A percentile compares a stretch with the other conserved stretches of the same genome.
These are phyloP conservation scores for Pitangus sulphuratus DNA, from an alignment of 2,797 vertebrate species.

Conservation along the genomic window DNA sequence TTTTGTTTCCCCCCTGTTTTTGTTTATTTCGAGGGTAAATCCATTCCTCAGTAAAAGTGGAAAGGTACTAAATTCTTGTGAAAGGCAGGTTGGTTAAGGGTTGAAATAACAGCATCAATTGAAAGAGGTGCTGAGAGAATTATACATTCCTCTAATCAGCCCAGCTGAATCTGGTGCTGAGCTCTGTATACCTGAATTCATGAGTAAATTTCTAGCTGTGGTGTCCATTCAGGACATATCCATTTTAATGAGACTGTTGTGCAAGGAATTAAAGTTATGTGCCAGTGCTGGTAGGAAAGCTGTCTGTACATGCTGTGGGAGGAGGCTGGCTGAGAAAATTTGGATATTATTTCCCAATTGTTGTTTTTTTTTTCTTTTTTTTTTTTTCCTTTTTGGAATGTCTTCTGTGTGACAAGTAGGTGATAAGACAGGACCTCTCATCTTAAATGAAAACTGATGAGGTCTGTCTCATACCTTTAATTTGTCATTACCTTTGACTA, in stretches of 20 bases:
- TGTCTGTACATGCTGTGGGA: not conserved
- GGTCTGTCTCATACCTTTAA: not conserved
- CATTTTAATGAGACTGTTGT: not conserved
- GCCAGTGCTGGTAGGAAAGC: not conserved
- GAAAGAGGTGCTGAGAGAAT: not conserved
- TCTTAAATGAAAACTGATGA: not conserved
- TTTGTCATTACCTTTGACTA: not conserved
- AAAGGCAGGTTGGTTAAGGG: not conserved
- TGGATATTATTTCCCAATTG: not conserved
- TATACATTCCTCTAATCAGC: not conserved
- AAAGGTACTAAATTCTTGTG: not conserved
- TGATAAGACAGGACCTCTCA: not conserved
- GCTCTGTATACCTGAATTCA: not conserved
- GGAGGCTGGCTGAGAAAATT: not conserved
- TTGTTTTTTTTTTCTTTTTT: not conserved
- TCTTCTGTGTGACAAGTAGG: not conserved
- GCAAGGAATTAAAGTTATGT: not conserved
- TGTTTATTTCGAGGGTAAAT: constrained; percentile 2
- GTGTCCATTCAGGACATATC: not conserved
- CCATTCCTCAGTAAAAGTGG: not conserved
- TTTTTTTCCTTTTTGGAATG: not conserved
- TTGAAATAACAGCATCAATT: not conserved
- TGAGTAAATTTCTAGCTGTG: not conserved
- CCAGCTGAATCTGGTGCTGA: not conserved
- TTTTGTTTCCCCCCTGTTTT: not conserved